A percentile compares a stretch with the other conserved stretches of the same genome.
Evolutionary conservation across 2,113 vertebrate genomes (phyloP).

Genomic region (Sarotherodon lohbergeri): DNA sequence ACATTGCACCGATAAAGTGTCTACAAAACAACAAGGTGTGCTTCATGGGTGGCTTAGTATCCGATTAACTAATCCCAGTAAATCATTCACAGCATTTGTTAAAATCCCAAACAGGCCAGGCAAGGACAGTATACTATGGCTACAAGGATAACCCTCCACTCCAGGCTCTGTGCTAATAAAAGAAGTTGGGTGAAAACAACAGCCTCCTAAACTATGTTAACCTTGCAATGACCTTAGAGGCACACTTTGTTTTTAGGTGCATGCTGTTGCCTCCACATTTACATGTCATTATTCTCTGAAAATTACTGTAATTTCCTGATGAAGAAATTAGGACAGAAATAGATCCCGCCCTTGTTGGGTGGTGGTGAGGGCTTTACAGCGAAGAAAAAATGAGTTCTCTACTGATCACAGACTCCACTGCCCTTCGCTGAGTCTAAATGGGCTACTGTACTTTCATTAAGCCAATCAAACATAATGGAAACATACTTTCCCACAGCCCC

Average conservation of each 20-base stretch:
- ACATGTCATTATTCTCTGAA: not conserved
- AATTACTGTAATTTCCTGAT: not conserved
- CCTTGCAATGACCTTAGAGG: not conserved
- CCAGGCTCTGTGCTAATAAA: not conserved
- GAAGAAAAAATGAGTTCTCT: not conserved
- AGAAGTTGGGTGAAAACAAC: not conserved
- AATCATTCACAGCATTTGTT: not conserved
- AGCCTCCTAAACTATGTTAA: not conserved
- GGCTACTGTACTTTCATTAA: constrained; percentile 59
- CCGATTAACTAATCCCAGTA: not conserved
- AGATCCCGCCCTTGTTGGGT: not conserved
- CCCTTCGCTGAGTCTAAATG: constrained; percentile 30
- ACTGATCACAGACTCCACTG: constrained; percentile 34
- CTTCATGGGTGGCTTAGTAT: not conserved
- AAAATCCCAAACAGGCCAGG: not conserved
- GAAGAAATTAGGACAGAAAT: constrained; percentile 9
- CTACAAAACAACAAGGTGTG: not conserved
- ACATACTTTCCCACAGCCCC: constrained; percentile 49
- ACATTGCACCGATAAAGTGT: not conserved
- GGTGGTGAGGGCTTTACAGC: not conserved
- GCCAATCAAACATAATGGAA: constrained; percentile 33
- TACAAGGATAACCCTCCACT: not conserved
- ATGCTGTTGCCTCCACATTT: not conserved
- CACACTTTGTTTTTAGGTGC: not conserved
- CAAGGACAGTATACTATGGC: not conserved